A percentile compares a stretch with the other conserved stretches of the same genome.
phyloP scores from a whole-genome alignment of 2,113 vertebrate genomes.

The Austrofundulus limnaeus region DNA sequence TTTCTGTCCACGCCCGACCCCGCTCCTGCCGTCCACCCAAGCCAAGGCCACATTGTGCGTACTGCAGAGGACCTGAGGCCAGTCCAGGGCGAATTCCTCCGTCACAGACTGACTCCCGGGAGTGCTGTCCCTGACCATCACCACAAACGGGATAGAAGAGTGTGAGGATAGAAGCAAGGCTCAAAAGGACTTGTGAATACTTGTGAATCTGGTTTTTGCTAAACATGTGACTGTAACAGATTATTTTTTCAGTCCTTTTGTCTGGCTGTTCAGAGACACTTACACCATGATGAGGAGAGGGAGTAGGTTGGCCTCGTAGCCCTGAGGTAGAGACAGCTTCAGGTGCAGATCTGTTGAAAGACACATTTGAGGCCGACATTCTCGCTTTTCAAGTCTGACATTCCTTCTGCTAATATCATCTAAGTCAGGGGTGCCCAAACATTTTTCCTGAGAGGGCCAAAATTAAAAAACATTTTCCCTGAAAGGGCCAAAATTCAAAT shows the following conservation, averaged over 20 bases:
- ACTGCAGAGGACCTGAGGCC: slow-evolving; percentile 80
- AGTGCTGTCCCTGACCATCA: slow-evolving; percentile 69
- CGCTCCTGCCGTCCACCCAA: slow-evolving; percentile 77
- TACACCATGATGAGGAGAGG: slow-evolving; percentile 83
- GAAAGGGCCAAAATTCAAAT: too few species aligned
- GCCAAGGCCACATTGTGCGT: slow-evolving; percentile 75
- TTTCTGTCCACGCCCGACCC: slow-evolving; percentile 74
- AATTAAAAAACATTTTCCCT: too few species aligned
- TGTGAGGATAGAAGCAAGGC: not conserved
- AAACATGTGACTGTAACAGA: not conserved
- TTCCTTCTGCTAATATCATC: slow-evolving; percentile 2
- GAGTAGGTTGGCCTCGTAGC: slow-evolving; percentile 76
- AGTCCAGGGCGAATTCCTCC: slow-evolving; percentile 80
- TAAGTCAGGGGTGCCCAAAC: too few species aligned
- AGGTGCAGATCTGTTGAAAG: slow-evolving; percentile 78
- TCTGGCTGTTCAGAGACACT: slow-evolving; percentile 42
- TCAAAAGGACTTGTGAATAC: not conserved
- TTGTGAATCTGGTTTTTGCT: not conserved
- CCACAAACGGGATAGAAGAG: slow-evolving; percentile 28
- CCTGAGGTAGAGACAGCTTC: slow-evolving; percentile 79
- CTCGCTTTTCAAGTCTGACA: not conserved
- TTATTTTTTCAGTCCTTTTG: not conserved
- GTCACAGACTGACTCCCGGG: slow-evolving; percentile 77
- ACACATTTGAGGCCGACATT: not conserved
- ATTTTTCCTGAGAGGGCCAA: too few species aligned